phyloP scores from a whole-genome alignment of 2,113 vertebrate genomes.

The Pelobates fuscus region DNA sequence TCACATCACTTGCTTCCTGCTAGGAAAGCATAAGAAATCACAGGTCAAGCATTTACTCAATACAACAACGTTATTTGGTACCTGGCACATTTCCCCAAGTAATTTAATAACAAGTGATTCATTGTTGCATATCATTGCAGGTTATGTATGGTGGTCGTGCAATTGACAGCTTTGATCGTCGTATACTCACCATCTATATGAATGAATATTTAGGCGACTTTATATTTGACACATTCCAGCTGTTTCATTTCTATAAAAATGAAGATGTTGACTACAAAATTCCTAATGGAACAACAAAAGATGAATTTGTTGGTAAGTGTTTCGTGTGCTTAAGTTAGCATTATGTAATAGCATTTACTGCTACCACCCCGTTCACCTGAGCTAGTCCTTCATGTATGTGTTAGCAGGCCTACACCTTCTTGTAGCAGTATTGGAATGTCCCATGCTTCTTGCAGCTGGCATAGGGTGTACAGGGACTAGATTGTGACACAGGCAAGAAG shows the following conservation, averaged over 20 bases:
- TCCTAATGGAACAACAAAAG: conserved; percentile 74
- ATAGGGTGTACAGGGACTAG: too few species aligned
- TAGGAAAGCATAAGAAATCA: too few species aligned
- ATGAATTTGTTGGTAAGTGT: conserved; percentile 80
- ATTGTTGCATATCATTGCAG: conserved; percentile 60
- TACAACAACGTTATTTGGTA: too few species aligned
- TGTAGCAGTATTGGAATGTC: too few species aligned
- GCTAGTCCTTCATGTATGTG: too few species aligned
- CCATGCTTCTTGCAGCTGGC: too few species aligned
- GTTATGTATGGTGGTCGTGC: conserved; percentile 94
- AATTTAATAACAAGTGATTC: neutral
- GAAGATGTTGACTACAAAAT: conserved; percentile 84
- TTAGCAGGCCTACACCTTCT: too few species aligned
- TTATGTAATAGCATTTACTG: neutral
- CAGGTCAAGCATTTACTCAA: too few species aligned
- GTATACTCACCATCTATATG: conserved; percentile 91
- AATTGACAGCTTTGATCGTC: conserved; percentile 92
- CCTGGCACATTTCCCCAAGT: too few species aligned
- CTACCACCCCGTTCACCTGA: too few species aligned
- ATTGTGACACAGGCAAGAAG: too few species aligned
- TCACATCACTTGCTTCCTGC: too few species aligned
- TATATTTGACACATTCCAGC: conserved; percentile 86
- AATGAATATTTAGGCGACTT: conserved; percentile 95
- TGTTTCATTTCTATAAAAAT: conserved; percentile 84
- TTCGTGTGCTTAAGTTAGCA: neutral